Base-by-base conservation (phyloP, 2,888 invertebrate species). In the Scaptomyza parva region DNA sequence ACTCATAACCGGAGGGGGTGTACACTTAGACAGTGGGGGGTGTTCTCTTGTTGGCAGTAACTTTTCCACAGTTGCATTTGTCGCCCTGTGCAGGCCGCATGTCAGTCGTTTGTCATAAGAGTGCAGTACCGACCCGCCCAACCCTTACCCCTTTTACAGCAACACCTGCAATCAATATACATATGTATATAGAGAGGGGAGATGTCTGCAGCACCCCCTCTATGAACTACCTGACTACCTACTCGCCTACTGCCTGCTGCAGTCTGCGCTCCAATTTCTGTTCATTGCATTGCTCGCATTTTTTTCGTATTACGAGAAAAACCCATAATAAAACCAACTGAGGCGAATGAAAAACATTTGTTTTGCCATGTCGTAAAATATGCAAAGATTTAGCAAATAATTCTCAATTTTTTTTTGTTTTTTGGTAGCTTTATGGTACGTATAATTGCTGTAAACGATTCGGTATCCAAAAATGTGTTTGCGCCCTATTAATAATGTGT, bases 291-390 rank as follows among this genome's bases (percentile, higher is more conserved):
- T 83, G 66, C 82, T 86, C 54, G 67, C 64, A 86, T 87, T 87
- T 87, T 87, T 79, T 59, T 62, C 62, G 60, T 71, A 82, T 83
- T 79, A 69, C 86, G 70, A 58, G 87, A 63, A 71, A 74, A 74
- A 85, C 69, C 77, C 74, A 64, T 83, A 88, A 88, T 83, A 83
- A 88, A 88, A 79, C 33, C 70, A 87, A 71, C 45, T 86, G 63
- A 60, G 52, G 55, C 88, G 77, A 74, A 65, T 35, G 68, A 65
- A 83, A 83, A 86, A 88, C 82, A 83, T 87, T 87, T 86, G 82
- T 86, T 82, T 83, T 86, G 77, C 82, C 84, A 67, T 83, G 88
- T 83, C 88, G 88, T 87, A 83, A 82, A 83, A 79, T 88, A 65
- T 70, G 73, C 80, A 65, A 67, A 87, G 76, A 79, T 67, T 79